Base-by-base conservation (phyloP, 2,888 invertebrate genomes). In the Eristalinus aeneus region DNA sequence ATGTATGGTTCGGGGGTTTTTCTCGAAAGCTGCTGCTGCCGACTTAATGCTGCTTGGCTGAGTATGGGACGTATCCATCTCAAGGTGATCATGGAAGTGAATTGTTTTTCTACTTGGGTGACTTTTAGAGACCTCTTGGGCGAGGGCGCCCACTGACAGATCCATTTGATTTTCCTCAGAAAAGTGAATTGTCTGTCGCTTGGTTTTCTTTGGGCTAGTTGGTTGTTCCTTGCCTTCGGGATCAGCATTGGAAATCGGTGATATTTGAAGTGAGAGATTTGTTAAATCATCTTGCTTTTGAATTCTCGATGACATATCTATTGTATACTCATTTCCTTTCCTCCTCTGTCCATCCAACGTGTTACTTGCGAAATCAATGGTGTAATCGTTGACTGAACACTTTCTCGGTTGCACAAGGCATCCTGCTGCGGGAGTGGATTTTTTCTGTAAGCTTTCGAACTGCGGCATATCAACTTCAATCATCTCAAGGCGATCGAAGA, bases 311-410 rank as follows among this genome's bases (percentile, higher is more conserved):
- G 68, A 63, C 16, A 68, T 22, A 6, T 68, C 61, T 16, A 68
- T 54, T 0, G 60, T 65, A 22, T 32, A 75, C 2, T 64, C 73
- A 10, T 5, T 34, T 9, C 46, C 71, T 27, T 3, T 23, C 16
- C 27, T 22, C 46, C 46, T 11, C 64, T 36, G 56, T 2, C 27
- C 36, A 12, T 36, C 9, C 1, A 72, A 20, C 3, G 53, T 34
- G 23, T 75, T 58, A 22, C 31, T 34, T 11, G 75, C 32, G 31
- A 75, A 34, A 32, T 76, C 76, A 46, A 76, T 46, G 20, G 76
- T 76, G 22, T 68, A 76, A 61, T 76, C 76, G 20, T 23, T 68
- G 23, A 68, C 53, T 22, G 68, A 53, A 27, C 20, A 54, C 23
- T 9, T 60, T 20, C 12, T 27, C 20, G 68, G 61, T 12, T 60